Conservation (phyloP, 2,888 invertebrate species). For the Mimumesa dahlbomi region DNA sequence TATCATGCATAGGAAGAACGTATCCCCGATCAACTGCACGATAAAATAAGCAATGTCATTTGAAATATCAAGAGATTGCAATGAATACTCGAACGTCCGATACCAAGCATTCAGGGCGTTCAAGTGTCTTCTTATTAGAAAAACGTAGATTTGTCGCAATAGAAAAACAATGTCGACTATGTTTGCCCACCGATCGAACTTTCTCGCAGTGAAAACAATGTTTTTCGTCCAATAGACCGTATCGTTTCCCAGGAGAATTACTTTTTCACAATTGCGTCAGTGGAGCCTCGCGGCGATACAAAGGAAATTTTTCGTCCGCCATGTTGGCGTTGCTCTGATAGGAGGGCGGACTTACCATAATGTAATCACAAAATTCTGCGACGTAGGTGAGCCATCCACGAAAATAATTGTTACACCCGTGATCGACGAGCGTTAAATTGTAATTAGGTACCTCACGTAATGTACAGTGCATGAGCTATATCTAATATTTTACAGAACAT, state of each 20-base stretch:
- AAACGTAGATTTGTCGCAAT: conserved; percentile 40
- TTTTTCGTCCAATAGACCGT: conserved; percentile 6
- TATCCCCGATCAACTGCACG: conserved; percentile 19
- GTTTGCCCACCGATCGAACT: neutral
- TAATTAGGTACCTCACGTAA: conserved; percentile 83
- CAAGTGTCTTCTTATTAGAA: conserved; percentile 42
- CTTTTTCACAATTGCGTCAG: conserved; percentile 60
- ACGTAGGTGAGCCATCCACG: conserved; percentile 83
- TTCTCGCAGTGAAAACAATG: conserved; percentile 14
- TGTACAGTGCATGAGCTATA: conserved; percentile 81
- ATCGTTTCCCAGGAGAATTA: conserved; percentile 23
- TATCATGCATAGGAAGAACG: conserved; percentile 19
- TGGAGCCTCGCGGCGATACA: conserved; percentile 62
- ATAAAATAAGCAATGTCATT: conserved; percentile 51
- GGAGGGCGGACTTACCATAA: conserved; percentile 84
- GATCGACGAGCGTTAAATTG: conserved; percentile 79
- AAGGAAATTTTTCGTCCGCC: conserved; percentile 80
- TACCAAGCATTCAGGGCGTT: conserved; percentile 51
- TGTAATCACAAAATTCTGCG: conserved; percentile 85
- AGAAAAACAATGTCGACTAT: conserved; percentile 20
- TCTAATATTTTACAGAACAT: conserved; percentile 81
- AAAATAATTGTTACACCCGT: conserved; percentile 80
- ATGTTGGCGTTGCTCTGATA: conserved; percentile 80
- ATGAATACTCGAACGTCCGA: conserved; percentile 48
- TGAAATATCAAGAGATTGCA: conserved; percentile 45